Evolutionary conservation across 2,888 invertebrate genomes (phyloP), one percentile per base, ranked within the genome.

Genomic region (Hecatera dysodea): DNA sequence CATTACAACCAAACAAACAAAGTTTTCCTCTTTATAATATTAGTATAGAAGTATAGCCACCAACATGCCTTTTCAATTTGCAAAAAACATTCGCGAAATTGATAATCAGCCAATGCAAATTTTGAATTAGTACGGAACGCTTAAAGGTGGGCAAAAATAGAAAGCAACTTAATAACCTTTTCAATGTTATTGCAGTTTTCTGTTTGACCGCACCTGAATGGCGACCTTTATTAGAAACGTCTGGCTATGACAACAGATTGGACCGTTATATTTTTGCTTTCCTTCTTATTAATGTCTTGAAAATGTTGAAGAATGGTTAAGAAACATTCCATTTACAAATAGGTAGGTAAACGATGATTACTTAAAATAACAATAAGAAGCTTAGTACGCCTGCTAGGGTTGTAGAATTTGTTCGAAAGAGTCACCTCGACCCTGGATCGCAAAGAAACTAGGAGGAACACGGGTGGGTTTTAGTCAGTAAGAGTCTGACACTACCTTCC

Each of bases 181-280:
- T n/a, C 57, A 66, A 29, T 66, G 42, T 50, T 59, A 73, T 73
- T 79, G 67, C 56, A 62, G 48, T 79, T 76, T 76, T 74, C 53
- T 67, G n/a, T 57, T 44, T 29, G 52, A 63, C 59, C 11, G 62
- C 53, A 79, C 29, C 24, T 67, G 24, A 80, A 63, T 74, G 24
- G 46, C 48, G 48, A 17, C 12, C 12, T 27, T 60, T 74, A 67
- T 67, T 73, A 75, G 73, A 79, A 73, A 66, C n/a, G 24, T 3
- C 17, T 63, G 52, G 59, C 64, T 75, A 53, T 53, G 55, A 64
- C 60, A 65, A 61, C 42, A 22, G 61, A 61, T 78, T 60, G 44
- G 2, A 50, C 6, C 65, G 36, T 39, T 56, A 56, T 65, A 61
- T 52, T 71, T 22, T 56, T 12, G 6, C 17, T 19, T 44, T 59